Evolutionary conservation across 2,113 vertebrate species (phyloP).

Genomic region (Colaptes auratus): DNA sequence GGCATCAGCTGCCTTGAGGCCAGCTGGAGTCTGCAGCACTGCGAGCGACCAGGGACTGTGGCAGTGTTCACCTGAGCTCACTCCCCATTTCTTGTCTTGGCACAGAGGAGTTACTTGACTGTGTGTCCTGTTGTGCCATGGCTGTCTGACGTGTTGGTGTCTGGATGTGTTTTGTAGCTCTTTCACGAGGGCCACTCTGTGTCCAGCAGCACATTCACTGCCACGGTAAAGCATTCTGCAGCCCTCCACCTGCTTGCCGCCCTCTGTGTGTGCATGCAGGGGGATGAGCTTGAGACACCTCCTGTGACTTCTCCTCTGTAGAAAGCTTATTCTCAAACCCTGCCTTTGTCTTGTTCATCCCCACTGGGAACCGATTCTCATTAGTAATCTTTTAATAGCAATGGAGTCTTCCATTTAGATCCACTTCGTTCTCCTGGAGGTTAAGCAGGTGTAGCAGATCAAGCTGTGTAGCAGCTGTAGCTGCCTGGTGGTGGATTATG

Average conservation of each 20-base stretch:
- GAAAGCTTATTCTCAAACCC: neutral
- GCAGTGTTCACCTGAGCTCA: neutral
- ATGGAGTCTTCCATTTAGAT: neutral
- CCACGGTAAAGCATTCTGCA: constrained; percentile 82
- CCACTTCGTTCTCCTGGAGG: neutral
- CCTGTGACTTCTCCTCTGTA: neutral
- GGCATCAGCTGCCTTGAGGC: neutral
- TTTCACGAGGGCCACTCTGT: constrained; percentile 81
- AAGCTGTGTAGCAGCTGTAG: neutral
- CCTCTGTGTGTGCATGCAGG: neutral
- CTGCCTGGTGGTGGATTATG: neutral
- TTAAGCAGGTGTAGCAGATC: neutral
- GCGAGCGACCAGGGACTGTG: neutral
- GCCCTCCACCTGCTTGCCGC: neutral
- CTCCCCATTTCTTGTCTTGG: neutral
- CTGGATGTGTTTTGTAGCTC: constrained; percentile 84
- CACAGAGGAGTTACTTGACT: neutral
- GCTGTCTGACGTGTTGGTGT: constrained; percentile 15
- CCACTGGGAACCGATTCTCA: neutral
- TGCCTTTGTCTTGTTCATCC: neutral
- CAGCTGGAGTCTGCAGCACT: neutral
- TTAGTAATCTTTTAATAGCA: neutral
- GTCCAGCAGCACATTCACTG: constrained; percentile 82
- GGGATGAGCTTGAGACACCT: neutral
- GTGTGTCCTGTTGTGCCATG: neutral